Base-by-base conservation (phyloP, 2,797 vertebrate genomes). In the Dallia pectoralis region DNA sequence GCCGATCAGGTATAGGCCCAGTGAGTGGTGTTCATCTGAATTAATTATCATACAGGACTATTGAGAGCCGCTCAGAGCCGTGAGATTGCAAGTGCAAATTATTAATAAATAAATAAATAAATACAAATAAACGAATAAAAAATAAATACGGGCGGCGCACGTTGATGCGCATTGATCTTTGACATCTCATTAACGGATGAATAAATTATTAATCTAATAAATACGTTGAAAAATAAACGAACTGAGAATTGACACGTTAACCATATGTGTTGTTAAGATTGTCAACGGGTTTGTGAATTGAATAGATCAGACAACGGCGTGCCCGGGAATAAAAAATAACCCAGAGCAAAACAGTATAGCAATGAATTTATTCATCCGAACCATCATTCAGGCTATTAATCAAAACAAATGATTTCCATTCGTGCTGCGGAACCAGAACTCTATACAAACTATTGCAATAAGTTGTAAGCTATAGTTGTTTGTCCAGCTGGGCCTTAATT, bases 1-100 rank as follows among this genome's bases (percentile, higher is more conserved):
- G 81, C 77, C 80, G 87, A 86, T 89, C 87, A 89, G 87, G 87
- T 88, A 67, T 5, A 44, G 40, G 40, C 40, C 40, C 12, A 69
- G 77, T 59, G 82, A 85, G 88, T 66, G 75, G 36, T 73, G 82
- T 81, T 85, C 84, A 85, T 89, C 29, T 88, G 86, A 78, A 84
- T 86, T 86, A 81, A 87, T 87, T 78, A 84, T 85, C 86, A 88
- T 83, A 84, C 87, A 85, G 77, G 76, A 69, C 76, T 9, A 64
- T 74, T 79, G 79, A 79, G 83, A 86, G 78, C 77, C 86, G 82
- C 82, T 82, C 85, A 70, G 79, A 44, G 84, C 82, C 79, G 78
- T 72, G 83, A 83, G 81, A 85, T 71, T 73, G 68, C 80, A 81
- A 85, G 64, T 74, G 72, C 70, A 70, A 48, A 75, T n/a, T n/a